Conservation (phyloP, 2,797 vertebrate species). For the Leptoclinus maculatus region DNA sequence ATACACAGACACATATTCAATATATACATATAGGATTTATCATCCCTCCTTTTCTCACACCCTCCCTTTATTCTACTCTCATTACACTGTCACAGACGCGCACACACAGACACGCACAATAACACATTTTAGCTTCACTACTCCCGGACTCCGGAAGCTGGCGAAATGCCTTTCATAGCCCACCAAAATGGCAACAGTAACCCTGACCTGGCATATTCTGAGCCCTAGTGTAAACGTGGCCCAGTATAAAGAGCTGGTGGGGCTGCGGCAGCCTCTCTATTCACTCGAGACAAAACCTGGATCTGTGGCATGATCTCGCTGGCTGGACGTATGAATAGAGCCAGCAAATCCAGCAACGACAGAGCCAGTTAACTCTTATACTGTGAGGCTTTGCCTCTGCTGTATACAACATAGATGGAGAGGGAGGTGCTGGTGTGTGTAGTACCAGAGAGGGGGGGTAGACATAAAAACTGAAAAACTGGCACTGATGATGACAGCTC, state of each 20-base stretch:
- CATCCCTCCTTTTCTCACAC: slow-evolving; percentile 21
- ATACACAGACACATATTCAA: slow-evolving; percentile 19
- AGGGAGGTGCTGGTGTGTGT: slow-evolving; percentile 25
- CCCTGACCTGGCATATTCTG: slow-evolving; percentile 85
- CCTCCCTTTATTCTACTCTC: slow-evolving; percentile 38
- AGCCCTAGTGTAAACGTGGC: slow-evolving; percentile 73
- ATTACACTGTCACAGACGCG: slow-evolving; percentile 32
- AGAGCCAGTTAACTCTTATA: slow-evolving; percentile 64
- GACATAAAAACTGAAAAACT: slow-evolving; percentile 32
- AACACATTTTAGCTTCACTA: slow-evolving; percentile 55
- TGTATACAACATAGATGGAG: slow-evolving; percentile 30
- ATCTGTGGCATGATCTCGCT: slow-evolving; percentile 80
- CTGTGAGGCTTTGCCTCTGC: slow-evolving; percentile 39
- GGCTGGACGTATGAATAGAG: slow-evolving; percentile 80
- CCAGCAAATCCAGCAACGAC: slow-evolving; percentile 78
- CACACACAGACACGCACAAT: slow-evolving; percentile 39
- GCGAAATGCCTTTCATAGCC: slow-evolving; percentile 66
- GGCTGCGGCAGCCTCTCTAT: slow-evolving; percentile 76
- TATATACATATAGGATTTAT: slow-evolving; percentile 40
- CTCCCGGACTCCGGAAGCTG: slow-evolving; percentile 60
- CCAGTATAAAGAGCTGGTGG: slow-evolving; percentile 74
- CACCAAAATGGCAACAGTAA: slow-evolving; percentile 79
- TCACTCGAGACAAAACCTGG: slow-evolving; percentile 85
- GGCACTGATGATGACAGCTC: slow-evolving; percentile 48
- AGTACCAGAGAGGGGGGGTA: slow-evolving; percentile 4